These are phyloP conservation scores for Drosophila tsacasi DNA, from an alignment of 1,140 invertebrate genomes.

Conservation along the genomic window DNA sequence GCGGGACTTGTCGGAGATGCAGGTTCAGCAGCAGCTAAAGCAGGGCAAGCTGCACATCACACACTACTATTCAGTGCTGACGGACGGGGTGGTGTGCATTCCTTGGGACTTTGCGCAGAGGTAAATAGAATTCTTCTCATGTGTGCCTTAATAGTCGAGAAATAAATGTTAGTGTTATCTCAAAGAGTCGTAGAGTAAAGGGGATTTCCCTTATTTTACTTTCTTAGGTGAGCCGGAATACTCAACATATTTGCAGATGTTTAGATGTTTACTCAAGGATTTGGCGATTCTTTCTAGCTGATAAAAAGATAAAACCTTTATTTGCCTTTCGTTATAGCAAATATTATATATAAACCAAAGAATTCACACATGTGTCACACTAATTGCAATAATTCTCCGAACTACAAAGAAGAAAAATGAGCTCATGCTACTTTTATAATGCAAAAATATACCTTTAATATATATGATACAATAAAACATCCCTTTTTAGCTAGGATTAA, in stretches of 20 bases:
- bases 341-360: neutral
- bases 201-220: neutral
- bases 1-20: constrained; percentile 88
- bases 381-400: neutral
- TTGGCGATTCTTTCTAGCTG: neutral
- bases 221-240: neutral
- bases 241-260: neutral
- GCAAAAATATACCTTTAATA: neutral
- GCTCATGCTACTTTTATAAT: neutral
- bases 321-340: neutral
- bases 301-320: neutral
- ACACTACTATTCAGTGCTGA: constrained; percentile 96
- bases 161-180: constrained; percentile 21
- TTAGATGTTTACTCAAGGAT: neutral
- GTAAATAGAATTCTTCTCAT: constrained; percentile 35
- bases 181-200: neutral
- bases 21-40: constrained; percentile 77
- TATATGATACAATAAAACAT: neutral
- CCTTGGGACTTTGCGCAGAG: constrained; percentile 93
- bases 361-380: neutral
- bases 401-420: neutral
- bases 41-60: constrained; percentile 92
- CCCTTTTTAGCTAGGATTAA: constrained; percentile 1
- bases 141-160: constrained; percentile 62
- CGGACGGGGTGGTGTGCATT: constrained; percentile 95